Percentiles rank a stretch among this genome's conserved stretches.
Evolutionary conservation across 1,140 invertebrate species (phyloP).

Genomic region (Lasioglossum albipes): DNA sequence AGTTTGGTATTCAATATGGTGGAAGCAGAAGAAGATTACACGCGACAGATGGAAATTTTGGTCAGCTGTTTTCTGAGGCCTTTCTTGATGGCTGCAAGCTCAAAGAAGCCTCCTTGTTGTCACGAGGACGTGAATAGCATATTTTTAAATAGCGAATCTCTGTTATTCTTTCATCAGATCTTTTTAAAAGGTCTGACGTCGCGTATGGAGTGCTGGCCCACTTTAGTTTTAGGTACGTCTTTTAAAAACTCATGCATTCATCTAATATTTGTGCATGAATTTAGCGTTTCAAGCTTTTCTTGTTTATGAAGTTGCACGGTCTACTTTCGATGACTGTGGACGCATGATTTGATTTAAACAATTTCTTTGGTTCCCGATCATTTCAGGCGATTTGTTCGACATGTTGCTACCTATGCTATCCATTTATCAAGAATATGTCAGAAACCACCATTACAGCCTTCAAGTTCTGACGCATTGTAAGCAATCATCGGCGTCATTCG

Average conservation of each 20-base stretch:
- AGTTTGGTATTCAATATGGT: conserved; percentile 96
- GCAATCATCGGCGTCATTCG: conserved; percentile 89
- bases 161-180: conserved; percentile 96
- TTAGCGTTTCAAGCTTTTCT: no score
- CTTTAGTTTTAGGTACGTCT: conserved; percentile 88
- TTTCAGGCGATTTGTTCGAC: conserved; percentile 93
- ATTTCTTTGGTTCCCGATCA: neutral
- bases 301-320: no score
- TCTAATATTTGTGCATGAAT: no score
- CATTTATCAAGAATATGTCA: conserved; percentile 96
- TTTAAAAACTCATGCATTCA: no score
- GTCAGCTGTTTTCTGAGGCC: conserved; percentile 95
- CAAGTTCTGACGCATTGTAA: conserved; percentile 97
- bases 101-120: conserved; percentile 94
- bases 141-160: conserved; percentile 96
- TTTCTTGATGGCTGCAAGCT: conserved; percentile 96
- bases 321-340: no score
- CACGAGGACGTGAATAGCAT: conserved; percentile 98
- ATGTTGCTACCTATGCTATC: conserved; percentile 96
- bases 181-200: conserved; percentile 96
- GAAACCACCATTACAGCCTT: conserved; percentile 96
- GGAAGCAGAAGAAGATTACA: conserved; percentile 94
- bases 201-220: conserved; percentile 95
- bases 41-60: conserved; percentile 94
- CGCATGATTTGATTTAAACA: no score